Base-by-base conservation (phyloP, 2,888 invertebrate genomes). In the Sphecodes monilicornis region DNA sequence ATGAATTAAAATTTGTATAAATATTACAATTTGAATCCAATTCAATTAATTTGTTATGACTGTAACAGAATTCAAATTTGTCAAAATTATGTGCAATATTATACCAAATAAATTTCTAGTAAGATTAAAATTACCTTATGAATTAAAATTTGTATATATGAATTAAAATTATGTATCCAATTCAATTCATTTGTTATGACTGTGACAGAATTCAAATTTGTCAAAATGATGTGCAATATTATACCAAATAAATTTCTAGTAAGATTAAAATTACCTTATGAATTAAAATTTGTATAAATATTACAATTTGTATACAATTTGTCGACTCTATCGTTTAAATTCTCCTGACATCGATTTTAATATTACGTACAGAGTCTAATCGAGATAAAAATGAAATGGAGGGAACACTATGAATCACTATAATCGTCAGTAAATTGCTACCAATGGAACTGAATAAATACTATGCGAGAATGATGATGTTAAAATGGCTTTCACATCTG, bases 401-500 rank as follows among this genome's bases (percentile, higher is more conserved):
- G 5, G 26, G 26, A 4, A n/a, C 57, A 16, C 13, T 26, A 26
- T 26, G 57, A 57, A 26, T 26, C 36, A 22, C 36, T 66, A 11
- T 77, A 54, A 77, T 46, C 18, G 18, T 18, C 26, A 29, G 18
- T 22, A 50, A 46, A 71, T 46, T 46, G 26, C 29, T 46, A 29
- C 43, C 18, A 46, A 22, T 18, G 18, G 32, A 8, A 29, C 43
- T 71, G 18, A 29, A 29, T 46, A 32, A 71, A 71, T 46, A 32
- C 22, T 26, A 16, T 16, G 13, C 36, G 46, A 50, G 36, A 29
- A 50, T 76, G 76, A 76, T 73, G 36, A 46, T 64, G 60, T 78
- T 60, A 73, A 78, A 46, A 46, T 60, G 46, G 64, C 64, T 76
- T 78, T 66, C 50, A 66, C 39, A 3, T 16, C 22, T 18, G 57